A percentile compares a stretch with the other conserved stretches of the same genome.
Evolutionary conservation across 2,113 vertebrate species (phyloP).

Genomic region (Microcebus ravelobensis): DNA sequence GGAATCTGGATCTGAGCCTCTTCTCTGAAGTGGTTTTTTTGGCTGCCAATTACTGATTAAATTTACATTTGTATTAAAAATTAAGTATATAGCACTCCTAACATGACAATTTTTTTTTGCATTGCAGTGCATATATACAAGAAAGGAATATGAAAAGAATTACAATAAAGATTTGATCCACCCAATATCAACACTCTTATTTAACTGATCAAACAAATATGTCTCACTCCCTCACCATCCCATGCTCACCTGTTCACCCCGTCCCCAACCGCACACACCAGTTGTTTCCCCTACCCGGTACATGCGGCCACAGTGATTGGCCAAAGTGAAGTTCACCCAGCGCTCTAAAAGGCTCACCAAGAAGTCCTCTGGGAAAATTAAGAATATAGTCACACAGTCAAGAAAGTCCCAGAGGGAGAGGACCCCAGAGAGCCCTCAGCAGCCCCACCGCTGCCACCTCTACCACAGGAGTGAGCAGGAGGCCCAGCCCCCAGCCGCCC

Average conservation of each 20-base stretch:
- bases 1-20: not conserved
- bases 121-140: not conserved
- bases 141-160: not conserved
- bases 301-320: not conserved
- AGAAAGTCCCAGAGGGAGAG: not conserved
- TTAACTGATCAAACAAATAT: not conserved
- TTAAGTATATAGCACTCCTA: not conserved
- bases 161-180: not conserved
- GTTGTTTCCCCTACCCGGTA: not conserved
- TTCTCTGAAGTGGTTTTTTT: not conserved
- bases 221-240: not conserved
- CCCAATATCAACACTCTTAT: not conserved
- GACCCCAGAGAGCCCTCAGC: not conserved
- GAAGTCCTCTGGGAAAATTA: not conserved
- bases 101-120: not conserved
- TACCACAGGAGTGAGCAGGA: not conserved
- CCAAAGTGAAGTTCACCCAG: not conserved
- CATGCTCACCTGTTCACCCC: no score
- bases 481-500: not conserved
- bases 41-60: not conserved
- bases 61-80: slow-evolving; percentile 32
- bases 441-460: not conserved
- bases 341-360: not conserved
- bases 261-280: accelerated
- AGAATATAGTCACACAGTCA: not conserved